Evolutionary conservation across 53 echinoderm and acorn worm species (phyloP).

Genomic region (Astropecten irregularis): DNA sequence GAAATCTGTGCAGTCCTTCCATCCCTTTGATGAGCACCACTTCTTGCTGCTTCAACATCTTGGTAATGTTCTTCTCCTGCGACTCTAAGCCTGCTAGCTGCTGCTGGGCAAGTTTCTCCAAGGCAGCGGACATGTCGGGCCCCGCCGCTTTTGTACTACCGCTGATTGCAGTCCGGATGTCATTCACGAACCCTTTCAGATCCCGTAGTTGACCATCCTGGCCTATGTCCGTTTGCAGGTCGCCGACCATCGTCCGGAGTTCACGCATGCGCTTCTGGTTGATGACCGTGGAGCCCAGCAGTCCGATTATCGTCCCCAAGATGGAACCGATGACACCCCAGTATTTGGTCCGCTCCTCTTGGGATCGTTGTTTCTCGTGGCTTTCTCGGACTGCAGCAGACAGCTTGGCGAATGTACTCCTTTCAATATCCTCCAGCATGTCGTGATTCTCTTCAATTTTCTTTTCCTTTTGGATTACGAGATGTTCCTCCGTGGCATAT

Average conservation of each 20-base stretch:
- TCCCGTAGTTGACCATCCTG: slow-evolving; percentile 44
- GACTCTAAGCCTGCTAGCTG: slow-evolving; percentile 61
- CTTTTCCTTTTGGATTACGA: slow-evolving; percentile 76
- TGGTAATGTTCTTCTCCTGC: slow-evolving; percentile 61
- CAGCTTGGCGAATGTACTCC: slow-evolving; percentile 70
- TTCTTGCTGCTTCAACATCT: slow-evolving; percentile 69
- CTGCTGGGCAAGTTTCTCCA: slow-evolving; percentile 30
- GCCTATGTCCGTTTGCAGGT: slow-evolving; percentile 66
- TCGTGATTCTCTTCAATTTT: slow-evolving; percentile 64
- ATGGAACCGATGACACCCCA: slow-evolving; percentile 88
- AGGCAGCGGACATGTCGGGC: slow-evolving; percentile 1
- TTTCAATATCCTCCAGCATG: slow-evolving; percentile 60
- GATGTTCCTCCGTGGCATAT: slow-evolving; percentile 93
- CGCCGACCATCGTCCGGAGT: slow-evolving; percentile 69
- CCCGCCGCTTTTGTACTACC: neutral
- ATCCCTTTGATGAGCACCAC: slow-evolving; percentile 63
- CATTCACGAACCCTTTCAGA: slow-evolving; percentile 30
- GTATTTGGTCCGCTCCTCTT: slow-evolving; percentile 92
- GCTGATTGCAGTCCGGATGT: slow-evolving; percentile 20
- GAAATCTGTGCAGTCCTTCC: slow-evolving; percentile 59
- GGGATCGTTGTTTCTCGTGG: slow-evolving; percentile 83
- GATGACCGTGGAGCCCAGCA: slow-evolving; percentile 75
- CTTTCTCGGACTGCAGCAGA: slow-evolving; percentile 84
- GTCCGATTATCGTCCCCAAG: slow-evolving; percentile 76
- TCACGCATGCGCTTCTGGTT: slow-evolving; percentile 78